phyloP scores from a whole-genome alignment of 2,888 invertebrate species.

The Ramazzottius varieornatus region DNA sequence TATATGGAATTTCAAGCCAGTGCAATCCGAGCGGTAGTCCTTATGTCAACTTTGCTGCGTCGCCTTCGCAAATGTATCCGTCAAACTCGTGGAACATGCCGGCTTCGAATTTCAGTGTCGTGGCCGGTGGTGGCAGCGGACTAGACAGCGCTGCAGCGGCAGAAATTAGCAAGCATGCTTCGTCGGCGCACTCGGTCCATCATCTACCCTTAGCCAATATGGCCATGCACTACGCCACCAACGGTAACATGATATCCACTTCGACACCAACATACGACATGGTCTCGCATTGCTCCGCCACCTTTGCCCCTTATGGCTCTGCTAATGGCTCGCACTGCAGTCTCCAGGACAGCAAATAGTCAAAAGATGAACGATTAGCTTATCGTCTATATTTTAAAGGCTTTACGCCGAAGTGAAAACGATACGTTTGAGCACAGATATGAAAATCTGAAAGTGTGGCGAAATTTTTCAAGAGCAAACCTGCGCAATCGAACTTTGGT shows the following conservation, averaged over 20 bases:
- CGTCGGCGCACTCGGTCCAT: background rate
- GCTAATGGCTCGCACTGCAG: too few species aligned
- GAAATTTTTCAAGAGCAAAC: too few species aligned
- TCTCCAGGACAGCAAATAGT: too few species aligned
- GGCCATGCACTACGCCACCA: background rate
- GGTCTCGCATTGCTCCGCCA: background rate
- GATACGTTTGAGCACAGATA: too few species aligned
- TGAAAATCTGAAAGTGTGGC: too few species aligned
- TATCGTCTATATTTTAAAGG: too few species aligned
- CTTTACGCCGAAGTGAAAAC: too few species aligned
- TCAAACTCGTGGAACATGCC: background rate
- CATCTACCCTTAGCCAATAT: background rate
- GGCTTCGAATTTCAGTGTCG: background rate
- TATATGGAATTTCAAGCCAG: background rate
- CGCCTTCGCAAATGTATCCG: background rate
- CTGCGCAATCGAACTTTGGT: too few species aligned
- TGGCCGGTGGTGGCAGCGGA: background rate
- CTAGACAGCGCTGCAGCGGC: conserved; percentile 33
- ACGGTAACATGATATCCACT: background rate
- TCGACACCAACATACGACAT: background rate
- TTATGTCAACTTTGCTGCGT: background rate
- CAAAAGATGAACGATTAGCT: too few species aligned
- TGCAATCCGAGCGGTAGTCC: background rate
- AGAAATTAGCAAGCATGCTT: conserved; percentile 6
- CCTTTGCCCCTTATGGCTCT: background rate